Evolutionary conservation across 2,888 invertebrate species (phyloP), one percentile per base, ranked within the genome.

Genomic region (Buathra laborator): DNA sequence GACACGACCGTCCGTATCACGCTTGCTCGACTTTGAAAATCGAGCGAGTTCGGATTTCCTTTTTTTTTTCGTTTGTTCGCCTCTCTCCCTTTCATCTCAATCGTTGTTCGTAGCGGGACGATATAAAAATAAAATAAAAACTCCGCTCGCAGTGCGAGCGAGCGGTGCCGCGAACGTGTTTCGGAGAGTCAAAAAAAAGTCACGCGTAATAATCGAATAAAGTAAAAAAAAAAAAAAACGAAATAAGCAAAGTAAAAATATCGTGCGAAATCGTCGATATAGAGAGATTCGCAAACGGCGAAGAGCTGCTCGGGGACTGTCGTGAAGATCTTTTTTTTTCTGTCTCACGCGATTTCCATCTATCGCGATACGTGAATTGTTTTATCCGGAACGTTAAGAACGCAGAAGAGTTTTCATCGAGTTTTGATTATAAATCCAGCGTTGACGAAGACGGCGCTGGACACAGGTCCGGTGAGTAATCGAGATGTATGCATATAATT

Each of bases 101-200:
- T 62, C 62, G 62, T 32, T 62, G 62, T 56, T 66, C 56, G 71
- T 70, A 67, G 68, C 78, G 62, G 43, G 78, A 78, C 79, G 75
- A 71, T 53, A 85, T 32, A 46, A 59, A 29, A 7, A 29, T 24
- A 53, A 10, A 32, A 67, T 43, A 80, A n/a, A 46, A 37, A 79
- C 43, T 19, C 37, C 62, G 70, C 81, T 81, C 70, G 81, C 75
- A 67, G 78, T 79, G 85, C 81, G 81, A 75, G 71, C 81, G 43
- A 75, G 74, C 56, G 37, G 70, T 77, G 74, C 24, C 19, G 56
- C 81, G 81, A 84, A 81, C 84, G 81, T 46, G 62, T 77, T 78
- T 19, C 19, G 77, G 46, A 70, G 48, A 70, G 48, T 68, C 24
- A 12, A 46, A 19, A 56, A 48, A 37, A 62, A 62, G 4, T 32